phyloP scores from a whole-genome alignment of 2,113 vertebrate species.

The Sapajus apella region DNA sequence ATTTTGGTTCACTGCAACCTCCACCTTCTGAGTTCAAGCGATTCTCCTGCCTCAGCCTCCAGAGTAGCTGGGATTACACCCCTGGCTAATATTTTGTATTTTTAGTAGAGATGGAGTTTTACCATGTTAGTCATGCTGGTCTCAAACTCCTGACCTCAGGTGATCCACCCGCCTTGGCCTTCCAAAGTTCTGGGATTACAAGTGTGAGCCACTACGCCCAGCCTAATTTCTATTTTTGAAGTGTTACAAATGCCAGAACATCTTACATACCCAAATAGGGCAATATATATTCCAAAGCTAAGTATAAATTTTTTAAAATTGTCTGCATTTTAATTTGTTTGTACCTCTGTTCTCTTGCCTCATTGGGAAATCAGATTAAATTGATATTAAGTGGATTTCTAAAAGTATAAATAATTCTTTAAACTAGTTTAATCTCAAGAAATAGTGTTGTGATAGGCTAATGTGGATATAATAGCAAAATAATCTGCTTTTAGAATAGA shows the following conservation, averaged over 20 bases:
- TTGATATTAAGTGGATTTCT: conserved; percentile 38
- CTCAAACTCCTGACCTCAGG: too few species aligned
- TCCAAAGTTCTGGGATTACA: too few species aligned
- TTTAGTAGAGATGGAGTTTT: too few species aligned
- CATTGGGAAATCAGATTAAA: conserved; percentile 46
- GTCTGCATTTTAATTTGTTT: conserved; percentile 39
- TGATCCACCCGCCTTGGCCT: too few species aligned
- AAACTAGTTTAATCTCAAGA: conserved; percentile 19
- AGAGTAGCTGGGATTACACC: too few species aligned
- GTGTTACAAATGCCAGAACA: neutral
- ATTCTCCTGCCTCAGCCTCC: too few species aligned
- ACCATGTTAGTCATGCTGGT: too few species aligned
- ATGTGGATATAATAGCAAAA: conserved; percentile 8
- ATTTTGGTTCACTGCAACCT: too few species aligned
- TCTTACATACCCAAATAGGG: neutral
- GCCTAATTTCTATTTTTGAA: conserved; percentile 23
- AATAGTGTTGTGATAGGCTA: conserved; percentile 32
- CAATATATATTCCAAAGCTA: neutral
- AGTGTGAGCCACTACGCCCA: neutral
- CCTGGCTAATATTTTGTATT: too few species aligned
- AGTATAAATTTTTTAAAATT: neutral
- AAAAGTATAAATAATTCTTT: conserved; percentile 29
- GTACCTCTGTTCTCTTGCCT: neutral
- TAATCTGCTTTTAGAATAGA: conserved; percentile 8
- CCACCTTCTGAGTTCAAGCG: too few species aligned